Base-by-base conservation (phyloP, 1,140 invertebrate species). In the Trichonephila clavipes region DNA sequence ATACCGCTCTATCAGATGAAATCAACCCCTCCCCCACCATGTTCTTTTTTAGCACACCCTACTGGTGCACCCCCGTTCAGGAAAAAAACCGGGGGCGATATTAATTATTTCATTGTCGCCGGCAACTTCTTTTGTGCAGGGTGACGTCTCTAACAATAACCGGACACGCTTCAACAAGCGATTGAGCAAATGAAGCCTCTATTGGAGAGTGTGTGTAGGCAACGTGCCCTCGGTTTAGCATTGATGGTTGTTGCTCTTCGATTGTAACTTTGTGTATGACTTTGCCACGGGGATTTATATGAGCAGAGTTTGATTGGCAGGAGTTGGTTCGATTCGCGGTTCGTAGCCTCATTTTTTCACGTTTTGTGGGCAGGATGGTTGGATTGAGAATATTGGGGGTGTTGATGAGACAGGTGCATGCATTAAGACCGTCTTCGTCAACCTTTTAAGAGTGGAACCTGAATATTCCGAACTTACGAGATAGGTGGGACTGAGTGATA, bases 81-180 rank as follows among this genome's bases (percentile, higher is more conserved):
- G 59, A 40, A 83, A 64, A 83, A 85, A 58, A 24, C 44, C 44
- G 51, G 62, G 90, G n/a, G 58, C 58, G 61, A 91, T 91, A 91
- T 91, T 91, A 91, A 91, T 91, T 91, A 91, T 91, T 91, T 91
- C 90, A 91, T 85, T 91, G 90, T 91, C 90, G 61, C 90, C 81
- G 81, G 34, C 24, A 61, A 81, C 81, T 91, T 81, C 81, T 44
- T 91, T 91, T 83, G 19, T 59, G 51, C 24, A 19, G 5, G n/a
- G 58, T 44, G 82, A 58, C 81, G 81, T n/a, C 59, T 64, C 81
- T 59, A 91, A 91, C 90, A 91, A 91, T 91, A 91, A 91, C 90
- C 90, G 90, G 90, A 91, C 90, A 91, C 90, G 90, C 90, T 85
- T 64, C 77, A 85, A 91, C 90, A 91, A 91, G 28, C 90, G 90